These are phyloP conservation scores for Phalera bucephala DNA, from an alignment of 2,888 invertebrate species.

Conservation along the genomic window DNA sequence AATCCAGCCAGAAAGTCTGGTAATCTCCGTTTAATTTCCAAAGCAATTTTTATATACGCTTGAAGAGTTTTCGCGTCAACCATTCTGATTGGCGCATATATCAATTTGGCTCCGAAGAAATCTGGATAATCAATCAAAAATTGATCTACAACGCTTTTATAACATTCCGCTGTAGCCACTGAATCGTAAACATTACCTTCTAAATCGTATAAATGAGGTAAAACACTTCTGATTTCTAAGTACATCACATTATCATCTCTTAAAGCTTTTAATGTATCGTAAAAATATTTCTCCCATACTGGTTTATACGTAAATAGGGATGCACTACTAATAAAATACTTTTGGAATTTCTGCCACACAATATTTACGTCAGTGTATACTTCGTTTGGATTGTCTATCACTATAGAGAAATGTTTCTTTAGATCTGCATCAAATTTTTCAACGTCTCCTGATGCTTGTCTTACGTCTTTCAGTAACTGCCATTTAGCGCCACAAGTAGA, in stretches of 20 bases:
- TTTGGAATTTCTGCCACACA: slow-evolving; percentile 84
- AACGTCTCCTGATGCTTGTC: slow-evolving; percentile 68
- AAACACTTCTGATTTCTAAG: slow-evolving; percentile 85
- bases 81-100: slow-evolving; percentile 85
- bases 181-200: slow-evolving; percentile 81
- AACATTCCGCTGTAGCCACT: slow-evolving; percentile 80
- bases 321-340: slow-evolving; percentile 77
- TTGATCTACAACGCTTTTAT: slow-evolving; percentile 78
- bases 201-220: slow-evolving; percentile 86
- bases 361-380: slow-evolving; percentile 79
- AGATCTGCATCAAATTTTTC: slow-evolving; percentile 80
- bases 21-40: slow-evolving; percentile 68
- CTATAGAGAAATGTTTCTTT: slow-evolving; percentile 78
- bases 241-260: slow-evolving; percentile 88
- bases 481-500: slow-evolving; percentile 58
- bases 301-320: slow-evolving; percentile 84
- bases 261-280: slow-evolving; percentile 84
- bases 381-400: slow-evolving; percentile 66
- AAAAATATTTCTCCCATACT: slow-evolving; percentile 86
- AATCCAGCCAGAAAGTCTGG: slow-evolving; percentile 90
- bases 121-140: slow-evolving; percentile 84
- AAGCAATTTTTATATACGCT: slow-evolving; percentile 70
- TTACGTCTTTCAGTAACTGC: slow-evolving; percentile 74
- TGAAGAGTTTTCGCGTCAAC: slow-evolving; percentile 62
- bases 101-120: slow-evolving; percentile 86